These are phyloP conservation scores for Gracilinanus agilis DNA, from an alignment of 2,113 vertebrate species.

Conservation along the genomic window DNA sequence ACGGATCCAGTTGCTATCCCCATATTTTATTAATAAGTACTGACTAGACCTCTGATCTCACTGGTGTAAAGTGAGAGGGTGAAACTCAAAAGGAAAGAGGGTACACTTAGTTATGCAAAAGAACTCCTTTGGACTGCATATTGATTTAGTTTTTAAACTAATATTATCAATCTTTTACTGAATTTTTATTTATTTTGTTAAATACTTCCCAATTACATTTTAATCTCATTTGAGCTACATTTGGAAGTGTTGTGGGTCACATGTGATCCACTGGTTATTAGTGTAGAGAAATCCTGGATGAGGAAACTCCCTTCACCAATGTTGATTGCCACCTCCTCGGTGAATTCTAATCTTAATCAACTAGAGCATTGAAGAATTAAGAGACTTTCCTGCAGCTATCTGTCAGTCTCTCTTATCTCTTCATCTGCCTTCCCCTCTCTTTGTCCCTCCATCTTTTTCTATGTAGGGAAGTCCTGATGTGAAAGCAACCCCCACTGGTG, in stretches of 20 bases:
- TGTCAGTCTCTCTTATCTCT: background rate
- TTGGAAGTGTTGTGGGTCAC: background rate
- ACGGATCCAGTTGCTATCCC: background rate
- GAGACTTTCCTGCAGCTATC: background rate
- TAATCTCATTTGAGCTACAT: background rate
- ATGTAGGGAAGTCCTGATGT: background rate
- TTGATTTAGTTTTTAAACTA: background rate
- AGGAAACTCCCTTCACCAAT: background rate
- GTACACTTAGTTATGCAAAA: background rate
- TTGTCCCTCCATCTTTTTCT: background rate
- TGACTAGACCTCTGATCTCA: background rate
- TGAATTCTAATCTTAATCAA: background rate
- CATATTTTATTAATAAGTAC: background rate
- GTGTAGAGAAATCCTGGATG: background rate
- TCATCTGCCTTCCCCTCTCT: background rate
- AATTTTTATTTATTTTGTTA: background rate
- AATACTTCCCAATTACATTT: background rate
- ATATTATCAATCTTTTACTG: background rate
- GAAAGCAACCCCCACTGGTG: background rate
- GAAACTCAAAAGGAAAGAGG: background rate
- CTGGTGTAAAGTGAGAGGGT: background rate
- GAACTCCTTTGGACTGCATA: background rate
- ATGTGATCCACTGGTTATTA: background rate
- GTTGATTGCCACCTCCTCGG: background rate
- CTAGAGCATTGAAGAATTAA: background rate